A percentile compares a stretch with the other conserved stretches of the same genome.
Evolutionary conservation across 2,888 invertebrate species (phyloP).

Genomic region (Drosophila putrida): DNA sequence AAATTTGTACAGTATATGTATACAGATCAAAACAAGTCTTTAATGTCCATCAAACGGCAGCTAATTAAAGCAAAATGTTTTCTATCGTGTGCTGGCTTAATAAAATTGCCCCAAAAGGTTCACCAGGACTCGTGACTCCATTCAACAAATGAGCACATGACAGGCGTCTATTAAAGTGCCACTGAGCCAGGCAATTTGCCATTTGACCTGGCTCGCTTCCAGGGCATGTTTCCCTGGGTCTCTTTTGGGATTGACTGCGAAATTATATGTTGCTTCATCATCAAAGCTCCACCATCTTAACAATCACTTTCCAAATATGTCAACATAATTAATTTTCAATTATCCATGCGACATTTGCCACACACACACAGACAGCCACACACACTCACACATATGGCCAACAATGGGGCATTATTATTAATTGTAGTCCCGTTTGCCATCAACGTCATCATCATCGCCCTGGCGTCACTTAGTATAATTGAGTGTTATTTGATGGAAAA

Average conservation of each 20-base stretch:
- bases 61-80: conserved; percentile 65
- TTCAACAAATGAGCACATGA: conserved; percentile 60
- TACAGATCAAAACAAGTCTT: conserved; percentile 37
- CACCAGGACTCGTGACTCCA: conserved; percentile 26
- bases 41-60: conserved; percentile 19
- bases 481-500: conserved; percentile 72
- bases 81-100: conserved; percentile 44
- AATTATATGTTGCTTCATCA: conserved; percentile 64
- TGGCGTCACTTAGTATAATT: conserved; percentile 75
- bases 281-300: conserved; percentile 53
- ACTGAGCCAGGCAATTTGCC: conserved; percentile 52
- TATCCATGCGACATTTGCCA: conserved; percentile 65
- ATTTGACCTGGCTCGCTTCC: conserved; percentile 23
- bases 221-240: conserved; percentile 7
- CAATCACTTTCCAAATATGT: conserved; percentile 79
- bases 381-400: conserved; percentile 6
- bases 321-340: conserved; percentile 82
- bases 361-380: conserved; percentile 19
- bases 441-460: conserved; percentile 39
- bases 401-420: conserved; percentile 66
- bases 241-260: conserved; percentile 29
- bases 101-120: conserved; percentile 30
- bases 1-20: conserved; percentile 1
- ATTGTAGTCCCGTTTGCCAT: conserved; percentile 52
- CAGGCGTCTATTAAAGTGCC: conserved; percentile 58